Percentiles rank a stretch among this genome's conserved stretches.
phyloP scores from a whole-genome alignment of 2,888 invertebrate genomes.

The Drosophila kanekoi region DNA sequence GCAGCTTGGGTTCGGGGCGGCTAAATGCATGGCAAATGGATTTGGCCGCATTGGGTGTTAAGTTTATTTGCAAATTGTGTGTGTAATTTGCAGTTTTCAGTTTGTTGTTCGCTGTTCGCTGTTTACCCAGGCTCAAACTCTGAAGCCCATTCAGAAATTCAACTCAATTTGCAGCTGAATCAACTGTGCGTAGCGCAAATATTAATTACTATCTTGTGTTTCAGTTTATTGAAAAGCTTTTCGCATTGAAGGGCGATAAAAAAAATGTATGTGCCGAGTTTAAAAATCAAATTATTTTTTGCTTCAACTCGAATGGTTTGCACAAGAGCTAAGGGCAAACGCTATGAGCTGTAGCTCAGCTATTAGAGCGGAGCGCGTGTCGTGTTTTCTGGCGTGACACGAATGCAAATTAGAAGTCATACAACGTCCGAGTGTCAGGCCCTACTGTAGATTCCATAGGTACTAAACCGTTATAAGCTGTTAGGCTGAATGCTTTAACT shows the following conservation, averaged over 20 bases:
- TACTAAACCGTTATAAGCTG: too few species aligned
- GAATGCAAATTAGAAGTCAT: neutral
- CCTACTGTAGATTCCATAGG: too few species aligned
- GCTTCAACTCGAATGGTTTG: constrained; percentile 20
- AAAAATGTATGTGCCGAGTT: constrained; percentile 32
- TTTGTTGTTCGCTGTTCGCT: constrained; percentile 41
- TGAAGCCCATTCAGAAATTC: constrained; percentile 52
- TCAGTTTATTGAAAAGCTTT: neutral
- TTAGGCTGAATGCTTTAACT: too few species aligned
- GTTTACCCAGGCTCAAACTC: constrained; percentile 21
- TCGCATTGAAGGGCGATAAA: constrained; percentile 11
- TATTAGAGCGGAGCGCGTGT: neutral
- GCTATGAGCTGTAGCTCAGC: neutral
- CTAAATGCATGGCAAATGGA: constrained; percentile 64
- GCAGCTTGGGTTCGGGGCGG: constrained; percentile 9
- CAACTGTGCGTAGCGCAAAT: constrained; percentile 38
- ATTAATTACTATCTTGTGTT: constrained; percentile 53
- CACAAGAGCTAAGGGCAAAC: constrained; percentile 11
- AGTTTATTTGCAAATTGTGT: constrained; percentile 68
- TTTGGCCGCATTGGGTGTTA: constrained; percentile 40
- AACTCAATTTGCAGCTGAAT: constrained; percentile 59
- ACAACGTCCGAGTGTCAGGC: too few species aligned
- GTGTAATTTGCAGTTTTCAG: constrained; percentile 55
- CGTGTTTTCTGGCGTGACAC: neutral
- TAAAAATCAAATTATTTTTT: constrained; percentile 55